Percentiles rank a stretch among this genome's conserved stretches.
Conservation (phyloP, 2,797 vertebrate genomes). For the Crocodylus rhombifer region DNA sequence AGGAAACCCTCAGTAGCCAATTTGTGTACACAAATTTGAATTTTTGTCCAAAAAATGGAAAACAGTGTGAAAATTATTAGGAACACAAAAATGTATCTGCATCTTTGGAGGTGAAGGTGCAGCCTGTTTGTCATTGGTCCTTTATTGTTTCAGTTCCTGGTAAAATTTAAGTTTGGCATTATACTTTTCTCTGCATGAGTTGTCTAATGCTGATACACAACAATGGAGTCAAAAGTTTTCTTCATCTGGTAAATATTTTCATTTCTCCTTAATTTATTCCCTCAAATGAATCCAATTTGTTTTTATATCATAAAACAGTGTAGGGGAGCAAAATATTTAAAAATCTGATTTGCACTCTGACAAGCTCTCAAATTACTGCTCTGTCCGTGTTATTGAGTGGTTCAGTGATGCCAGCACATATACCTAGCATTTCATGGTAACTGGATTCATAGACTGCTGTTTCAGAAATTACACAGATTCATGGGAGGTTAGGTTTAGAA, state of each 20-base stretch:
- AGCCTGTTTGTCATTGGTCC: rapidly evolving
- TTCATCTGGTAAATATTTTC: neutral
- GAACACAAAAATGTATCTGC: neutral
- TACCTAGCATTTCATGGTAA: neutral
- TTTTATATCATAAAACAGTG: neutral
- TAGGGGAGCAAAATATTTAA: neutral
- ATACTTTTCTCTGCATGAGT: neutral
- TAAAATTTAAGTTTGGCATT: neutral
- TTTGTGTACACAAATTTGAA: neutral
- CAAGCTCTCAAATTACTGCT: neutral
- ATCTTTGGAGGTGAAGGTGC: neutral
- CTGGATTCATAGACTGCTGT: neutral
- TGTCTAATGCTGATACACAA: neutral
- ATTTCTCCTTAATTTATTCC: neutral
- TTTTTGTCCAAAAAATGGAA: neutral
- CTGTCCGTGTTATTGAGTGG: neutral
- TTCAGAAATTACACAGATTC: neutral
- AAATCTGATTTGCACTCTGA: neutral
- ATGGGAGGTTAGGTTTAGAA: neutral
- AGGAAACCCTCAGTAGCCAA: neutral
- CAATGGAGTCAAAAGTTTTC: neutral
- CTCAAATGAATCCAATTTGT: neutral
- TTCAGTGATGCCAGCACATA: neutral
- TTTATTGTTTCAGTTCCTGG: neutral
- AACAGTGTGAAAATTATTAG: neutral